Percentiles rank a stretch among this genome's conserved stretches.
phyloP scores from a whole-genome alignment of 2,888 invertebrate genomes.

The Thalpophila matura region DNA sequence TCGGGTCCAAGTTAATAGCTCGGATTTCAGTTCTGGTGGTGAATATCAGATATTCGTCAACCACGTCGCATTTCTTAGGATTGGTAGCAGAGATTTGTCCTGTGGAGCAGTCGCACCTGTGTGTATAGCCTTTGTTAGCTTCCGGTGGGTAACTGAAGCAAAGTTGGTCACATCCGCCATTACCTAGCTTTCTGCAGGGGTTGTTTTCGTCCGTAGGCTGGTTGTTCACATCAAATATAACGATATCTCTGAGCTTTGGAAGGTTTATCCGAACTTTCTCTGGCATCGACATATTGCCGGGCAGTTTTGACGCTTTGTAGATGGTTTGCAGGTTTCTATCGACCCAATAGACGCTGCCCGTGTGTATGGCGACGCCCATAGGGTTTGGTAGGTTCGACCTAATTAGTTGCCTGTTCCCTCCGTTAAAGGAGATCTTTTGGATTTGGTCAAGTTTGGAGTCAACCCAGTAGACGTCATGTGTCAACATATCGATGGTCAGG shows the following conservation, averaged over 20 bases:
- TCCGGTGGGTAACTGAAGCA: slow-evolving; percentile 98
- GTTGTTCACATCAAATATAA: slow-evolving; percentile 96
- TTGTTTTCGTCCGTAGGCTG: slow-evolving; percentile 96
- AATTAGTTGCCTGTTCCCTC: slow-evolving; percentile 95
- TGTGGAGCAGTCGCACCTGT: slow-evolving; percentile 97
- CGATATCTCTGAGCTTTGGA: slow-evolving; percentile 96
- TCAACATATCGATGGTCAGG: slow-evolving; percentile 97
- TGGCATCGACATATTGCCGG: slow-evolving; percentile 93
- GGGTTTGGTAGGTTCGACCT: slow-evolving; percentile 97
- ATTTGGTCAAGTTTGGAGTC: slow-evolving; percentile 98
- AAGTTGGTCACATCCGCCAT: slow-evolving; percentile 97
- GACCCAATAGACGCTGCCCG: slow-evolving; percentile 97
- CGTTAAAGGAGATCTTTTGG: slow-evolving; percentile 96
- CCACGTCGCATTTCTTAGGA: slow-evolving; percentile 94
- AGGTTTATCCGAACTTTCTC: slow-evolving; percentile 95
- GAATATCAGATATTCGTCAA: slow-evolving; percentile 97
- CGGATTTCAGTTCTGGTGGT: slow-evolving; percentile 98
- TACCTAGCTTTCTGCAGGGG: slow-evolving; percentile 94
- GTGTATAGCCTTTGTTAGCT: slow-evolving; percentile 87
- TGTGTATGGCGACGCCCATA: slow-evolving; percentile 97
- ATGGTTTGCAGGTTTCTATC: slow-evolving; percentile 97
- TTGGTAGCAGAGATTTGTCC: slow-evolving; percentile 93
- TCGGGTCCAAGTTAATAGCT: slow-evolving; percentile 96
- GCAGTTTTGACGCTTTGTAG: slow-evolving; percentile 94
- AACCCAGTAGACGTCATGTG: slow-evolving; percentile 99